Base-by-base conservation (phyloP, 2,888 invertebrate species). In the Ferdinandea cuprea region DNA sequence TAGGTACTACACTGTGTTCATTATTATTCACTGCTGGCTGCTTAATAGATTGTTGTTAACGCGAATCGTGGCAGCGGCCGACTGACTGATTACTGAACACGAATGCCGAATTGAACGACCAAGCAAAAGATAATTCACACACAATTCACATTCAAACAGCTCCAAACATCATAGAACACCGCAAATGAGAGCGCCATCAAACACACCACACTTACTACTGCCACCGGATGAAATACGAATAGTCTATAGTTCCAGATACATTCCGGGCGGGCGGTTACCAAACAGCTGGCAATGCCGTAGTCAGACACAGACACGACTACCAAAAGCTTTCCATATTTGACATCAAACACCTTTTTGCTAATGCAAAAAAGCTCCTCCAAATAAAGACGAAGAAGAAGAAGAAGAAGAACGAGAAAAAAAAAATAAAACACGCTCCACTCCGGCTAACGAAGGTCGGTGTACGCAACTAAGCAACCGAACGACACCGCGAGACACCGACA, bases 391-490 rank as follows among this genome's bases (percentile, higher is more conserved):
- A n/a, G n/a, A n/a, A n/a, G n/a, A n/a, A n/a, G n/a, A n/a, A n/a
- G n/a, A n/a, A n/a, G n/a, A n/a, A n/a, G n/a, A n/a, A n/a, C n/a
- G n/a, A n/a, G n/a, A 37, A 37, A 13, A 37, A 37, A 40, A n/a
- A 5, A 5, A 42, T 17, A 15, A 76, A 52, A 76, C 81, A 65
- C 76, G 65, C 65, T 76, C 59, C 76, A 59, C 65, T 76, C 59
- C 44, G 59, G 42, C 48, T 54, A n/a, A 54, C 66, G 77, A 83
- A 83, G 77, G 83, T 83, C 83, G 83, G 83, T 83, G 83, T 83
- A 83, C 83, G 83, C 83, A 83, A 83, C 78, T 54, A 78, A 50
- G 72, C 76, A 78, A 76, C 76, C 83, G 78, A 78, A 83, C 58
- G 69, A 77, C 61, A 81, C 81, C 68, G 78, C 68, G 83, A 76